Evolutionary conservation across 2,888 invertebrate species (phyloP).

Genomic region (Ophion ellenae): DNA sequence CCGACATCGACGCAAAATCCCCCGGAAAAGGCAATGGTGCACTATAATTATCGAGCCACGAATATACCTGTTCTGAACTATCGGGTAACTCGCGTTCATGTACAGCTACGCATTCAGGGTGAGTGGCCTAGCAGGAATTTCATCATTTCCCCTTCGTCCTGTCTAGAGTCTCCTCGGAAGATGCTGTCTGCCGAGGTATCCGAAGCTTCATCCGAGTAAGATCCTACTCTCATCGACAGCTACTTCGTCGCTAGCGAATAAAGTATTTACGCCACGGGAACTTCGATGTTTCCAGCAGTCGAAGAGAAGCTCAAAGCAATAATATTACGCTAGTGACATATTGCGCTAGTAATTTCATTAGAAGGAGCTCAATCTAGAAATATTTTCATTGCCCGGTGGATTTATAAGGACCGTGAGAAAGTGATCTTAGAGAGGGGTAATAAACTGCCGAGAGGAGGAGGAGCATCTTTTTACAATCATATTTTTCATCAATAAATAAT

Average conservation of each 20-base stretch:
- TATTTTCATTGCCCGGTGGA: not conserved
- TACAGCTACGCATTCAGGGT: not conserved
- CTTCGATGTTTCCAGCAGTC: slow-evolving; percentile 16
- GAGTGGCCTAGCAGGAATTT: not conserved
- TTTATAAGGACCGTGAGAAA: not conserved
- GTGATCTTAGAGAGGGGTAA: not conserved
- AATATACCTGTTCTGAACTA: not conserved
- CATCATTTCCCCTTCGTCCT: not conserved
- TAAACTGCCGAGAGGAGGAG: not conserved
- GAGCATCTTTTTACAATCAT: not conserved
- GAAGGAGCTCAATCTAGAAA: not conserved
- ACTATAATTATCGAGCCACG: not conserved
- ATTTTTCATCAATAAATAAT: slow-evolving; percentile 34
- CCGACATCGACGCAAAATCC: not conserved
- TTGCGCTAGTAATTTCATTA: not conserved
- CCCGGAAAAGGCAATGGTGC: not conserved
- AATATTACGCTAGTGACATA: not conserved
- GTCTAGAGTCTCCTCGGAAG: not conserved
- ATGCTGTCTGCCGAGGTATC: not conserved
- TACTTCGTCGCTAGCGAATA: not conserved
- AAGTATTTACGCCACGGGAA: not conserved
- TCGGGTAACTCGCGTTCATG: not conserved
- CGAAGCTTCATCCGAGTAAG: not conserved
- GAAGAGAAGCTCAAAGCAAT: not conserved
- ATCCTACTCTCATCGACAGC: not conserved